phyloP scores from a whole-genome alignment of 1,140 invertebrate genomes.

The Bombus consobrinus region DNA sequence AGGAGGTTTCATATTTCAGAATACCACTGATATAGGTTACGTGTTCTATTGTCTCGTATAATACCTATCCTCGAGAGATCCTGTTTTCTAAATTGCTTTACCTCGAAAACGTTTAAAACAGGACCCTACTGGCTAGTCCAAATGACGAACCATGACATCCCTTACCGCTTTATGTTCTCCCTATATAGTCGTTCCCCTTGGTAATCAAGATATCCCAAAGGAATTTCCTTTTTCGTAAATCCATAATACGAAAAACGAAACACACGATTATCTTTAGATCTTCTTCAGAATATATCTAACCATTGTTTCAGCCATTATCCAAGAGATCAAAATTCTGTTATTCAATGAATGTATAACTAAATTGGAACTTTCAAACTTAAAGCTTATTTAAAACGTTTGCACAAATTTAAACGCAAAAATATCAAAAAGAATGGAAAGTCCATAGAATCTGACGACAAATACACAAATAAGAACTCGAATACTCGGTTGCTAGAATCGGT shows the following conservation, averaged over 20 bases:
- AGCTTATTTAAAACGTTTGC: too few relatives aligned
- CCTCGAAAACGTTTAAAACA: not conserved
- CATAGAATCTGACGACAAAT: too few relatives aligned
- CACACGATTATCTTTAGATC: not conserved
- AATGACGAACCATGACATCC: constrained; percentile 12
- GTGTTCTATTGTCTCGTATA: not conserved
- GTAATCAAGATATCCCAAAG: constrained; percentile 19
- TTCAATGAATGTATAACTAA: not conserved
- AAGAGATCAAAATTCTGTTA: not conserved
- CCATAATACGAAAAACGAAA: not conserved
- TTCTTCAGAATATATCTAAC: not conserved
- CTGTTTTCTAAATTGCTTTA: not conserved
- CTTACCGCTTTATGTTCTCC: not conserved
- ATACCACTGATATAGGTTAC: not conserved
- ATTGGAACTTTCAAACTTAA: not conserved
- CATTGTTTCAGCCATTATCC: not conserved
- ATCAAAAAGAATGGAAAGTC: not conserved
- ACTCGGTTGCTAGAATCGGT: too few relatives aligned
- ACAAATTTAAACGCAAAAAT: not conserved
- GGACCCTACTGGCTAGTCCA: not conserved
- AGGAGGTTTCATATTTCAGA: not conserved
- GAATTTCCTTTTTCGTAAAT: not conserved
- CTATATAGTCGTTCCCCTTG: too few relatives aligned
- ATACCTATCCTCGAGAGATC: too few relatives aligned
- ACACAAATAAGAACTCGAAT: too few relatives aligned